Conservation (phyloP, 2,888 invertebrate genomes). For the Sipha maydis region DNA sequence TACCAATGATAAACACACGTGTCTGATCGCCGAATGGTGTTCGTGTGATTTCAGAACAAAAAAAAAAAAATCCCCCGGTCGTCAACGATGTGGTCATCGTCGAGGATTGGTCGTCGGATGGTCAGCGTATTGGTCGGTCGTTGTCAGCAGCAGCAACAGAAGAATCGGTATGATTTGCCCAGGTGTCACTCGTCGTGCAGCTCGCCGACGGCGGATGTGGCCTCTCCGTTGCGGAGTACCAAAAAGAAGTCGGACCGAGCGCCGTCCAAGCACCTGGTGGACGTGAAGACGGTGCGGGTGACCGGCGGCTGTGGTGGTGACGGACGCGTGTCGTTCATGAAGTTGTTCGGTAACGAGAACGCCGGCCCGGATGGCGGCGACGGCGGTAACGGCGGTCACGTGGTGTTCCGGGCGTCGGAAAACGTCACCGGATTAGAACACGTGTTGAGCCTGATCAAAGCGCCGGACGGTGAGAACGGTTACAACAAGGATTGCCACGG, state of each 20-base stretch:
- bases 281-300: conserved; percentile 75
- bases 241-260: conserved; percentile 40
- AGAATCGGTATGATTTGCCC: not conserved
- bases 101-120: conserved; percentile 18
- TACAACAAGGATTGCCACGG: conserved; percentile 82
- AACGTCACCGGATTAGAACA: conserved; percentile 79
- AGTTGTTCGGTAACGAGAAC: conserved; percentile 82
- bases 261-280: conserved; percentile 69
- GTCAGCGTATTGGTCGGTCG: not conserved
- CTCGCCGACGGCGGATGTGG: not conserved
- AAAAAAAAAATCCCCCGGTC: not conserved
- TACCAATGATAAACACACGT: conserved; percentile 25
- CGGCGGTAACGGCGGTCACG: conserved; percentile 95
- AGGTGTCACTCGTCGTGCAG: not conserved
- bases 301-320: conserved; percentile 92
- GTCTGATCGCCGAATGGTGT: conserved; percentile 53
- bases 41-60: conserved; percentile 60
- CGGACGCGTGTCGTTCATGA: conserved; percentile 89
- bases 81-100: conserved; percentile 26
- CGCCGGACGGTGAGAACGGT: conserved; percentile 79
- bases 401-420: conserved; percentile 80
- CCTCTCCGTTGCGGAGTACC: conserved; percentile 20
- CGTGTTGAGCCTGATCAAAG: conserved; percentile 73
- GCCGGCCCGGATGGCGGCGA: conserved; percentile 97
- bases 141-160: not conserved